Evolutionary conservation across 2,797 vertebrate species (phyloP).

Genomic region (Manis crassicaudata): DNA sequence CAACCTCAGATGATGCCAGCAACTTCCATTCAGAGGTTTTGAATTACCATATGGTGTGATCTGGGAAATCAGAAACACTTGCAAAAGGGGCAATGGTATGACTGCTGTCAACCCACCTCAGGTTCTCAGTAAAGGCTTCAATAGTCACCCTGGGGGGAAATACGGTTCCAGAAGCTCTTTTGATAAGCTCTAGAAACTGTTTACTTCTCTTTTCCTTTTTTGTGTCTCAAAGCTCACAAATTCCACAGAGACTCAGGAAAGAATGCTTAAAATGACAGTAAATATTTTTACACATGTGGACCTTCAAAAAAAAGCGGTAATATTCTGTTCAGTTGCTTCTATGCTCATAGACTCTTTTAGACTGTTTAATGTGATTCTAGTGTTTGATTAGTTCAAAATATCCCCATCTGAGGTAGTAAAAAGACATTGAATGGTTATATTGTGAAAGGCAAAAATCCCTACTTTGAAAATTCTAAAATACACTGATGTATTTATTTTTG

Average conservation of each 20-base stretch:
- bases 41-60: constrained; percentile 53
- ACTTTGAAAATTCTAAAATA: constrained; percentile 46
- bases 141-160: constrained; percentile 36
- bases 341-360: background rate
- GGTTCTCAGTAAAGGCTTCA: constrained; percentile 48
- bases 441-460: background rate
- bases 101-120: constrained; percentile 54
- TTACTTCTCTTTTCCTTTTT: constrained; percentile 59
- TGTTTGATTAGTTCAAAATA: constrained; percentile 44
- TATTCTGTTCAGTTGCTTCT: constrained; percentile 28
- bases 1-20: constrained; percentile 59
- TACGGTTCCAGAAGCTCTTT: background rate
- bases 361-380: constrained; percentile 20
- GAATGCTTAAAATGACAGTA: constrained; percentile 62
- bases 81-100: constrained; percentile 67
- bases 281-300: constrained; percentile 74
- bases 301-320: constrained; percentile 16
- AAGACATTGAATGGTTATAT: background rate
- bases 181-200: constrained; percentile 41
- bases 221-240: constrained; percentile 62
- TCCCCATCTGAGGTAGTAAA: background rate
- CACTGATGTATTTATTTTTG: constrained; percentile 10
- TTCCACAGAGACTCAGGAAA: constrained; percentile 52
- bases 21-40: constrained; percentile 73
- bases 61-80: constrained; percentile 63